phyloP scores from a whole-genome alignment of 2,113 vertebrate genomes.

The Microtus richardsoni region DNA sequence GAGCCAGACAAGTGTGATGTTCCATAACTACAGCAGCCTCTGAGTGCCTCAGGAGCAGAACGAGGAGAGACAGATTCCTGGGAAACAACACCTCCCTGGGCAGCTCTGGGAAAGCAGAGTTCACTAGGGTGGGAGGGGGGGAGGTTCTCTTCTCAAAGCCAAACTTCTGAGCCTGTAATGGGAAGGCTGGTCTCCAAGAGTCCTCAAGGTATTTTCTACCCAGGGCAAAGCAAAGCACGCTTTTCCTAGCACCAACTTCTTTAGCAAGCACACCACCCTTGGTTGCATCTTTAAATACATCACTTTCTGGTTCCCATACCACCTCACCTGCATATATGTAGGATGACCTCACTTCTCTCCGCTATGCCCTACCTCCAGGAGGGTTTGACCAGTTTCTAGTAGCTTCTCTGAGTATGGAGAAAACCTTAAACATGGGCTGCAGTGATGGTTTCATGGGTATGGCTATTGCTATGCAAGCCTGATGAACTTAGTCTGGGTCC shows the following conservation, averaged over 20 bases:
- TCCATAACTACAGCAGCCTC: neutral
- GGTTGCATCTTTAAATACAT: neutral
- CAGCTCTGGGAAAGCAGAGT: neutral
- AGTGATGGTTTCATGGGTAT: neutral
- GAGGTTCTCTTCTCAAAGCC: neutral
- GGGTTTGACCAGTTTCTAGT: neutral
- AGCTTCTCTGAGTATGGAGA: neutral
- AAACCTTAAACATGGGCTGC: neutral
- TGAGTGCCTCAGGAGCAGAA: too few relatives aligned
- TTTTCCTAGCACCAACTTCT: neutral
- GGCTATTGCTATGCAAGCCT: neutral
- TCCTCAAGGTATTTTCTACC: neutral
- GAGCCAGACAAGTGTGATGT: neutral
- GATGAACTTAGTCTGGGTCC: neutral
- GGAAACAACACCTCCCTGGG: neutral
- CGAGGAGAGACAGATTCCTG: neutral
- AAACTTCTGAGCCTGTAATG: neutral
- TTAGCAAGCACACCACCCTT: neutral
- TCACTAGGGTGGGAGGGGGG: neutral
- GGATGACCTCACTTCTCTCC: neutral
- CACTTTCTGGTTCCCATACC: neutral
- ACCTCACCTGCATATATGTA: neutral
- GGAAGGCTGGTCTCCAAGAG: neutral
- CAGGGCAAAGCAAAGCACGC: neutral
- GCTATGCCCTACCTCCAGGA: neutral